Evolutionary conservation across 2,797 vertebrate species (phyloP).

Genomic region (Gambusia yucatana): DNA sequence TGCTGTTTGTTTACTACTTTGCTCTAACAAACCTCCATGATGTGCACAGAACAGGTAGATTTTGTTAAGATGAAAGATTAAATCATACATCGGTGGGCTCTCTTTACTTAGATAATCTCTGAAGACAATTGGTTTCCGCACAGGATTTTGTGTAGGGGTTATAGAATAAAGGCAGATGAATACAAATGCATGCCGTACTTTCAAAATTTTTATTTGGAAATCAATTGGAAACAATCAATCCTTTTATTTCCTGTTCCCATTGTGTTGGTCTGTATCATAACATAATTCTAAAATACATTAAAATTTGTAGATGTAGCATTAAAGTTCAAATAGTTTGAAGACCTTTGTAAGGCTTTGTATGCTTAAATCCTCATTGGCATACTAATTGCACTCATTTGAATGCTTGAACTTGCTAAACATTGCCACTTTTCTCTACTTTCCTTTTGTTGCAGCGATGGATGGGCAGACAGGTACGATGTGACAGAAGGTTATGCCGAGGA

Average conservation of each 20-base stretch:
- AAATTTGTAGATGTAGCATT: not conserved
- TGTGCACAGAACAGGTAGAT: not conserved
- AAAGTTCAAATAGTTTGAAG: not conserved
- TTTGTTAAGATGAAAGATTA: not conserved
- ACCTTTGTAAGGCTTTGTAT: not conserved
- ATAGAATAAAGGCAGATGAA: not conserved
- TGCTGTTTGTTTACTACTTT: not conserved
- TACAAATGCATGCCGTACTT: not conserved
- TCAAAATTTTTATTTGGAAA: not conserved
- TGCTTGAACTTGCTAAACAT: not conserved
- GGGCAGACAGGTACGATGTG: conserved; percentile 97
- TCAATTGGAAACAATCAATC: not conserved
- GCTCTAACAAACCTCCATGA: not conserved
- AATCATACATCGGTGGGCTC: not conserved
- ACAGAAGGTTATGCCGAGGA: conserved; percentile 93
- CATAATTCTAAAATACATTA: not conserved
- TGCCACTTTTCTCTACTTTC: conserved; percentile 6
- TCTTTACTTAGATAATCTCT: not conserved
- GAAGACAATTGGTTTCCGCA: not conserved
- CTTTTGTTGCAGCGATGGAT: conserved; percentile 87
- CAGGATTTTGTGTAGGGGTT: not conserved
- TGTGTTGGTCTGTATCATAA: not conserved
- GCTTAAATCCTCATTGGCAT: not conserved
- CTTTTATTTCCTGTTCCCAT: not conserved
- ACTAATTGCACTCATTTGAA: not conserved